Conservation (phyloP, 2,113 vertebrate genomes). For the Pterophyllum scalare region DNA sequence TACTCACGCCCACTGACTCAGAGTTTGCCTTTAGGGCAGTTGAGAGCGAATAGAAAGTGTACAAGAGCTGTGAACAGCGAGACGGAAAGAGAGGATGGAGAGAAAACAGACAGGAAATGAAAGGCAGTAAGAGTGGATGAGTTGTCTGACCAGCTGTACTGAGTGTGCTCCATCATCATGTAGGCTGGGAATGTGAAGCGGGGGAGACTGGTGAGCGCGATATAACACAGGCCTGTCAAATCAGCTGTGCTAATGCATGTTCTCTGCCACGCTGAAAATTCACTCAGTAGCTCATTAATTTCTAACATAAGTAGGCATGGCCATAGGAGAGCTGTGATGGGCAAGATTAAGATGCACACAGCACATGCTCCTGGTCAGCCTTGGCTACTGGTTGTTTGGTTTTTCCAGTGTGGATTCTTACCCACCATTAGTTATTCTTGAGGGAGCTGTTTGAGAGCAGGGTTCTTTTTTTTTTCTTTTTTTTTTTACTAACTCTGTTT, state of each 20-base stretch:
- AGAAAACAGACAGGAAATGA: constrained; percentile 44
- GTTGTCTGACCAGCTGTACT: constrained; percentile 61
- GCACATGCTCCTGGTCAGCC: constrained; percentile 30
- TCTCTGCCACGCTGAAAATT: constrained; percentile 32
- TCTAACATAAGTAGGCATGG: constrained; percentile 44
- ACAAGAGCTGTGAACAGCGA: constrained; percentile 43
- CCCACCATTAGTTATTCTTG: constrained; percentile 7
- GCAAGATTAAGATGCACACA: neutral
- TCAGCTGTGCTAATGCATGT: constrained; percentile 56
- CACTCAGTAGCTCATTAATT: constrained; percentile 60
- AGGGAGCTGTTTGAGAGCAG: neutral
- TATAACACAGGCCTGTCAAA: constrained; percentile 46
- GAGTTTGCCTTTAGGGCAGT: constrained; percentile 46
- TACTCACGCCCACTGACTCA: constrained; percentile 53
- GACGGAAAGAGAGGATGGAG: constrained; percentile 16
- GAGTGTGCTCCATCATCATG: constrained; percentile 51
- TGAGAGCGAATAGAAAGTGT: constrained; percentile 28
- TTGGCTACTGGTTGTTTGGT: neutral
- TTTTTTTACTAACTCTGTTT: neutral
- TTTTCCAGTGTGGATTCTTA: neutral
- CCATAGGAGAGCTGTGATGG: constrained; percentile 33
- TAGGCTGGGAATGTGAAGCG: constrained; percentile 41
- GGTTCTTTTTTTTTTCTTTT: neutral
- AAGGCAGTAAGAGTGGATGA: constrained; percentile 40
- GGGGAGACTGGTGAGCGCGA: constrained; percentile 30